Base-by-base conservation (phyloP, 2,888 invertebrate species). In the Chironomus tentans region DNA sequence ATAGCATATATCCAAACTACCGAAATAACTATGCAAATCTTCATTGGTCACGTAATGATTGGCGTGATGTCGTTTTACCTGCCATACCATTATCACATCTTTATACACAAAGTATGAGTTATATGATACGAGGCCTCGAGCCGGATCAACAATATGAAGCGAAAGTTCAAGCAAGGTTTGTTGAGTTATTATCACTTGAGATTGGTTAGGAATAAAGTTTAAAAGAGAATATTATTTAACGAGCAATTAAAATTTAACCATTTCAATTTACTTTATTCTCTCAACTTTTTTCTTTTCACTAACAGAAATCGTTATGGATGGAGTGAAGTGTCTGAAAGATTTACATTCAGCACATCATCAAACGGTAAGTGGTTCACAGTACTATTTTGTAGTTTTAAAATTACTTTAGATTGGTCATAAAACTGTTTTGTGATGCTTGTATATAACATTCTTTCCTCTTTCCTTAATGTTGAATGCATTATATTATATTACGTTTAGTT, bases 111-210 rank as follows among this genome's bases (percentile, higher is more conserved):
- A 86, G 87, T 79, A 89, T 89, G 87, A 88, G 87, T 79, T 90
- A 89, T 82, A 85, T 89, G 82, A 89, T 90, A 80, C 85, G 87
- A 78, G 88, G 88, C 73, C 84, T 90, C 79, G 89, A 90, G 80
- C 87, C 89, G 13, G 88, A 87, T 77, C 87, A 88, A 77, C 87
- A 88, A 80, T 90, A 90, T 80, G 90, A 90, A 80, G 90, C 89
- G 76, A 87, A 87, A 81, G 89, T 90, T 76, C 87, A 87, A 80
- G 88, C 90, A 76, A 87, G 87, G 84, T 84, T 10, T 38, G 38
- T 38, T 38, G 1, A 28, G 81, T 80, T 15, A 15, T 56, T 28
- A 1, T 28, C 6, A n/a, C n/a, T 28, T 5, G 5, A 28, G 1
- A 28, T 5, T 28, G 4, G 4, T 1, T 1, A 28, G 5, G 28